Conservation (phyloP, 2,888 invertebrate species). For the Nemurella pictetii region DNA sequence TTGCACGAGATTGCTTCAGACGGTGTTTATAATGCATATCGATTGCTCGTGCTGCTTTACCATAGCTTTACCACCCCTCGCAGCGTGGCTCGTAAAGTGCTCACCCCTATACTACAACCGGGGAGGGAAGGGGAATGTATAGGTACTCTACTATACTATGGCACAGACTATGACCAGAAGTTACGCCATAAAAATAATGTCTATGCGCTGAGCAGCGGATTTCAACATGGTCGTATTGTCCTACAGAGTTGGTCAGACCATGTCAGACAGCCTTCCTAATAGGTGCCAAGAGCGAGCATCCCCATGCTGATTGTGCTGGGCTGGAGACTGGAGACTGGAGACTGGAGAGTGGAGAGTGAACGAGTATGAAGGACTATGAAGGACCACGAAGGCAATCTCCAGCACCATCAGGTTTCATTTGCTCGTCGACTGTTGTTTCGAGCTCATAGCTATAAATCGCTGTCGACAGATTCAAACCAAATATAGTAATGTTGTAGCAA, state of each 20-base stretch:
- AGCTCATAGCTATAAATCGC: neutral
- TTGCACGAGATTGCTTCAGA: neutral
- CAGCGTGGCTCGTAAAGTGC: neutral
- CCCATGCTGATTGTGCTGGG: neutral
- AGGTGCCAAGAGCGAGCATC: neutral
- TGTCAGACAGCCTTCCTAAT: too few species aligned
- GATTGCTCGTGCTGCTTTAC: neutral
- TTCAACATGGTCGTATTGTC: neutral
- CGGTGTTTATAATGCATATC: neutral
- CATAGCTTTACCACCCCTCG: neutral
- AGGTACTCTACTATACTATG: neutral
- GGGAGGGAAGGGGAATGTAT: neutral
- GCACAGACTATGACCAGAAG: neutral
- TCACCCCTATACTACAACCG: neutral
- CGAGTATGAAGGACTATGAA: too few species aligned
- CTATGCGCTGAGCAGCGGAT: neutral
- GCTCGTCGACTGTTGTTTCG: neutral
- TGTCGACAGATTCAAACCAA: neutral
- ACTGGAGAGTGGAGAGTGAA: too few species aligned
- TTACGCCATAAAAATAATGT: neutral
- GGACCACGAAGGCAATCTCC: neutral
- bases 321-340: too few species aligned
- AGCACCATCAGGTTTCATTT: neutral
- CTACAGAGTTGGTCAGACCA: too few species aligned
- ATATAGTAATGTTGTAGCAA: neutral